A percentile compares a stretch with the other conserved stretches of the same genome.
Conservation (phyloP, 2,797 vertebrate genomes). For the Gallirallus australis region DNA sequence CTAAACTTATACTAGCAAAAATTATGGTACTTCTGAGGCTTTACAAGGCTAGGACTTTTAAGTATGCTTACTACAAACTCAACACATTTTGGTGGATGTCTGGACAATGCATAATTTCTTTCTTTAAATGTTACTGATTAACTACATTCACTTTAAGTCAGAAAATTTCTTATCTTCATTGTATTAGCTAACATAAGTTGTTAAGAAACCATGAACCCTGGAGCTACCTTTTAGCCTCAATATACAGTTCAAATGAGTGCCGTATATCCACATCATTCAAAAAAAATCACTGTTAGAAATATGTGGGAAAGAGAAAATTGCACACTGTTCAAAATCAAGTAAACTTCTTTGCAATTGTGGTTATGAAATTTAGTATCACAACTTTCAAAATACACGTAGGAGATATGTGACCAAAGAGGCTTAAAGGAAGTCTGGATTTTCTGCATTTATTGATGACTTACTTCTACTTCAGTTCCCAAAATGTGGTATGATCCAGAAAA, state of each 20-base stretch:
- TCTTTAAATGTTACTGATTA: not conserved
- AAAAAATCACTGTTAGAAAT: not conserved
- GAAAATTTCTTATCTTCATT: not conserved
- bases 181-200: not conserved
- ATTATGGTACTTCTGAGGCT: not conserved
- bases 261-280: rapidly evolving
- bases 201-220: not conserved
- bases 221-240: not conserved
- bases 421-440: not conserved
- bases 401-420: not conserved
- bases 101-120: not conserved
- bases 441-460: not conserved
- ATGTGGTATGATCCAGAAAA: not conserved
- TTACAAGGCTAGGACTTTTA: not conserved
- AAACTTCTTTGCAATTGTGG: not conserved
- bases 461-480: not conserved
- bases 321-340: not conserved
- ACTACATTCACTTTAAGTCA: not conserved
- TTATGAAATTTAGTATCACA: not conserved
- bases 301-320: not conserved
- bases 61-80: not conserved
- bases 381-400: not conserved
- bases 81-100: not conserved
- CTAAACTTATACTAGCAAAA: not conserved
- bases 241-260: not conserved